Evolutionary conservation across 2,888 invertebrate genomes (phyloP).

Genomic region (Griposia aprilina): DNA sequence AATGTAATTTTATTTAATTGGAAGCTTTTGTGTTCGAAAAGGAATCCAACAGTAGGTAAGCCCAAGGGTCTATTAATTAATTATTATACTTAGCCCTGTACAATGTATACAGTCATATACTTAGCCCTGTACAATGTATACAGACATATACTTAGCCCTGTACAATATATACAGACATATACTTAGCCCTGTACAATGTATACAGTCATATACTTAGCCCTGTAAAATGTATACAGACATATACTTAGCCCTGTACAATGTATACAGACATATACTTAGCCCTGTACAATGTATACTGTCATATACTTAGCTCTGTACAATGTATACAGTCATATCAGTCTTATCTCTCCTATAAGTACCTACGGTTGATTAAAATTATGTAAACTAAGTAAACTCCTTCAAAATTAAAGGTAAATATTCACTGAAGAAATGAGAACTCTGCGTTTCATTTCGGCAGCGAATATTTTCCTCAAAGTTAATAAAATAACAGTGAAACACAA

Average conservation of each 20-base stretch:
- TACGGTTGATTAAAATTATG: neutral
- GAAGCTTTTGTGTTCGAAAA: neutral
- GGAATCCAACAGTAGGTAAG: no score
- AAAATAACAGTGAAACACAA: slow-evolving; percentile 12
- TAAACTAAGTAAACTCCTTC: neutral
- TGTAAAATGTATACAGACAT: no score
- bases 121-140: no score
- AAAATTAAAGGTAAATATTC: neutral
- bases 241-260: no score
- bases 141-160: no score
- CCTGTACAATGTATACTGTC: no score
- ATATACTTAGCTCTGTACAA: neutral
- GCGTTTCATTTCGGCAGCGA: neutral
- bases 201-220: no score
- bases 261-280: no score
- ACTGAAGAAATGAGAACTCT: neutral
- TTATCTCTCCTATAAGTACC: neutral
- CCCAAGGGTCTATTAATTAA: neutral
- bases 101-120: neutral
- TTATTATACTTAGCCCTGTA: neutral
- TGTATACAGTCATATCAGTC: neutral
- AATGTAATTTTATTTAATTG: neutral
- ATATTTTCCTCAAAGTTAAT: neutral
- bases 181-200: no score
- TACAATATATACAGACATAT: no score